These are phyloP conservation scores for Cichladusa arquata DNA, from an alignment of 2,113 vertebrate genomes.

Conservation along the genomic window DNA sequence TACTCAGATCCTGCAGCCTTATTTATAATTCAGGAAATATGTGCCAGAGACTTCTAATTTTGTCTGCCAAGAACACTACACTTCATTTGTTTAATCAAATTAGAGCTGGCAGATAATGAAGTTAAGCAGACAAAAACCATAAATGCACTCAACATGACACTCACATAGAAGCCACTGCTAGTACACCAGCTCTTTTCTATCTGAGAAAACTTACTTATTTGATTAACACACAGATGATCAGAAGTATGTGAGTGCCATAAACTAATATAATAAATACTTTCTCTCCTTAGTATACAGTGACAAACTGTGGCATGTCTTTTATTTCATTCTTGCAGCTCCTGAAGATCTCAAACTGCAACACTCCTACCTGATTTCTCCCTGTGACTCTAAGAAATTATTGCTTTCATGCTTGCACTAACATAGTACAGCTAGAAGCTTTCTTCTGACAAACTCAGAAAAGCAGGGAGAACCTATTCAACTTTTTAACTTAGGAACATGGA, in stretches of 20 bases:
- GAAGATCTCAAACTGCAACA: neutral
- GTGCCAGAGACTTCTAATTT: neutral
- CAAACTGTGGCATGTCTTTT: neutral
- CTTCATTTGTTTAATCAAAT: neutral
- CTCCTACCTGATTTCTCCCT: neutral
- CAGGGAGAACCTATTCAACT: neutral
- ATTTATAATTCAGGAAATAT: neutral
- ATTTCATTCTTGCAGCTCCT: neutral
- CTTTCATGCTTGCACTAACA: neutral
- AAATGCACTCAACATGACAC: neutral
- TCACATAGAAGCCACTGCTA: neutral
- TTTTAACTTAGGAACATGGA: neutral
- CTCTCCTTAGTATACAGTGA: neutral
- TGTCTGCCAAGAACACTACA: neutral
- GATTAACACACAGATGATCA: accelerated
- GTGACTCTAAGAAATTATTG: neutral
- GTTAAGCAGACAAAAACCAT: neutral
- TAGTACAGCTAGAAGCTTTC: neutral
- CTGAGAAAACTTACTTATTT: neutral
- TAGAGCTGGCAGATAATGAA: neutral
- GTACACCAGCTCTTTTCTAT: neutral
- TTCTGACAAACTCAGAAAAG: neutral
- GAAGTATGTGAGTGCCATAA: neutral
- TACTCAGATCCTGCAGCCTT: neutral
- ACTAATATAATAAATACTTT: neutral